These are phyloP conservation scores for Actinemys pallida DNA, from an alignment of 2,113 vertebrate species.

Conservation along the genomic window DNA sequence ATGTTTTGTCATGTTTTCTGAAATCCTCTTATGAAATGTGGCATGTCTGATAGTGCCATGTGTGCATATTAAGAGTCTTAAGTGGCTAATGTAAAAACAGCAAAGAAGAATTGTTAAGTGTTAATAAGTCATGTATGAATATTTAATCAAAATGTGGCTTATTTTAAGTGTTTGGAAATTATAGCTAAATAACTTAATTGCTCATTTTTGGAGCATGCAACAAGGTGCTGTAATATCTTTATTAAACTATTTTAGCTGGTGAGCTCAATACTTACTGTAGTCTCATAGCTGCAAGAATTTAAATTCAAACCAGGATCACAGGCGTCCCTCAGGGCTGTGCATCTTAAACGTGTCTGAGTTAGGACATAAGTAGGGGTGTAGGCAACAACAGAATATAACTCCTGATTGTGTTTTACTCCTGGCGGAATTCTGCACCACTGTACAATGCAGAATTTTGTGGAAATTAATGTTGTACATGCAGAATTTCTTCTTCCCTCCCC, in stretches of 20 bases:
- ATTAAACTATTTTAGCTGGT: not conserved
- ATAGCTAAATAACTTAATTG: not conserved
- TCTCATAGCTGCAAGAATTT: not conserved
- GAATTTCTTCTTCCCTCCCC: no score
- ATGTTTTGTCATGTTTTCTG: not conserved
- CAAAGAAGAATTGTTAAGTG: no score
- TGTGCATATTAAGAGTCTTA: no score
- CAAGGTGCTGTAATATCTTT: not conserved
- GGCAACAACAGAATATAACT: not conserved
- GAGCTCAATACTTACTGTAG: not conserved
- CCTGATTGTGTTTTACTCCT: not conserved
- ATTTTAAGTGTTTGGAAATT: no score
- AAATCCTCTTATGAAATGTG: no score
- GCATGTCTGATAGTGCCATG: no score
- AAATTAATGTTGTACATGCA: no score
- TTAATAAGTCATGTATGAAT: no score
- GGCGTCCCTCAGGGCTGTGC: not conserved
- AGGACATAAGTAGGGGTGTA: not conserved
- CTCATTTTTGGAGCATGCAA: not conserved
- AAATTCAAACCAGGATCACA: not conserved
- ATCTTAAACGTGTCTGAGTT: not conserved
- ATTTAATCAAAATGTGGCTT: no score
- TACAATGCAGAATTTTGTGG: no score
- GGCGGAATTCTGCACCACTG: no score
- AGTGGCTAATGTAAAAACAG: no score